phyloP scores from a whole-genome alignment of 2,113 vertebrate genomes.

The Rattus rattus region DNA sequence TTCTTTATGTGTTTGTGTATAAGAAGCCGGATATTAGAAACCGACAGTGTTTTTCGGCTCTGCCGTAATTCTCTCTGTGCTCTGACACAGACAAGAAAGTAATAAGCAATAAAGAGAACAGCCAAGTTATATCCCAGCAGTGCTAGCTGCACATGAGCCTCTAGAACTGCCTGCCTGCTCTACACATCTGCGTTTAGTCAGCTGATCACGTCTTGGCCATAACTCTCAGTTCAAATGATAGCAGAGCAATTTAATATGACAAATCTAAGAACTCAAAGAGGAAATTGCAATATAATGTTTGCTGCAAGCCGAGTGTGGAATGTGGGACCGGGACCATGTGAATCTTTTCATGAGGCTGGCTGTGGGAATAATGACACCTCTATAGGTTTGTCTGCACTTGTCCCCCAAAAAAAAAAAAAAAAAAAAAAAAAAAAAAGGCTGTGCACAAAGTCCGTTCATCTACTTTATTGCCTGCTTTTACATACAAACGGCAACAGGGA shows the following conservation, averaged over 20 bases:
- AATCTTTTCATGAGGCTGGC: slow-evolving; percentile 1
- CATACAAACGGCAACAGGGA: slow-evolving; percentile 15
- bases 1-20: background rate
- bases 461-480: background rate
- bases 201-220: slow-evolving; percentile 48
- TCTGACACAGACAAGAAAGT: slow-evolving; percentile 54
- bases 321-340: background rate
- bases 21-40: slow-evolving; percentile 12
- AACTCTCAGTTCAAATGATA: slow-evolving; percentile 68
- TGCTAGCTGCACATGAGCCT: slow-evolving; percentile 23
- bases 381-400: background rate
- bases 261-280: slow-evolving; percentile 69
- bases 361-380: background rate
- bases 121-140: background rate
- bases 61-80: slow-evolving; percentile 51
- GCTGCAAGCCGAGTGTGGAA: slow-evolving; percentile 38
- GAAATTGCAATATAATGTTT: slow-evolving; percentile 63
- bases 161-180: background rate
- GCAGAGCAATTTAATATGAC: slow-evolving; percentile 71
- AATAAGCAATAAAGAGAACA: slow-evolving; percentile 58
- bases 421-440: background rate
- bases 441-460: background rate
- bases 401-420: background rate
- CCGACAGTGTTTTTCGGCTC: background rate
- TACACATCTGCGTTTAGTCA: slow-evolving; percentile 40